Conservation (phyloP, 2,888 invertebrate genomes). For the Drosophila nigritarsus region DNA sequence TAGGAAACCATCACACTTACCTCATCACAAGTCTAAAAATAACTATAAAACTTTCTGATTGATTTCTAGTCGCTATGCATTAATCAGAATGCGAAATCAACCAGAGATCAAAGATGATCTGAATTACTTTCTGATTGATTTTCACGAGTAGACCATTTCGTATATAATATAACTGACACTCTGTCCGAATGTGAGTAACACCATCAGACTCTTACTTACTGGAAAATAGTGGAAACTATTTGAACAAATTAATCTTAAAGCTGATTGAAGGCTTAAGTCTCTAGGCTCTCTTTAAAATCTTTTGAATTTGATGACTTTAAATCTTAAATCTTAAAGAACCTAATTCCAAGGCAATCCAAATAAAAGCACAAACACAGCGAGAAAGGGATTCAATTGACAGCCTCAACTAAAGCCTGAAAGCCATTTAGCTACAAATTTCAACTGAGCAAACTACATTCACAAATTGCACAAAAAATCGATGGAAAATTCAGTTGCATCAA, state of each 20-base stretch:
- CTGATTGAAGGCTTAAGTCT: not conserved
- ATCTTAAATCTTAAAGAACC: not conserved
- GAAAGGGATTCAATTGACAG: not conserved
- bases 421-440: not conserved
- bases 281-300: too few species aligned
- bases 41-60: not conserved
- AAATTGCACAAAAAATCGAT: conserved; percentile 13
- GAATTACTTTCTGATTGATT: not conserved
- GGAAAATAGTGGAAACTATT: not conserved
- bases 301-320: not conserved
- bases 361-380: not conserved
- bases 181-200: not conserved
- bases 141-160: not conserved
- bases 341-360: not conserved
- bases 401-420: not conserved
- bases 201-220: not conserved
- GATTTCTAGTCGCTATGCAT: conserved; percentile 1
- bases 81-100: conserved; percentile 3
- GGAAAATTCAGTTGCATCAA: conserved; percentile 2
- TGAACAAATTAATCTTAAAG: not conserved
- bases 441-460: not conserved
- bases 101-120: not conserved
- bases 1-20: conserved; percentile 2
- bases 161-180: not conserved
- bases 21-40: conserved; percentile 2